These are phyloP conservation scores for Laothoe populi DNA, from an alignment of 2,888 invertebrate species.

Conservation along the genomic window DNA sequence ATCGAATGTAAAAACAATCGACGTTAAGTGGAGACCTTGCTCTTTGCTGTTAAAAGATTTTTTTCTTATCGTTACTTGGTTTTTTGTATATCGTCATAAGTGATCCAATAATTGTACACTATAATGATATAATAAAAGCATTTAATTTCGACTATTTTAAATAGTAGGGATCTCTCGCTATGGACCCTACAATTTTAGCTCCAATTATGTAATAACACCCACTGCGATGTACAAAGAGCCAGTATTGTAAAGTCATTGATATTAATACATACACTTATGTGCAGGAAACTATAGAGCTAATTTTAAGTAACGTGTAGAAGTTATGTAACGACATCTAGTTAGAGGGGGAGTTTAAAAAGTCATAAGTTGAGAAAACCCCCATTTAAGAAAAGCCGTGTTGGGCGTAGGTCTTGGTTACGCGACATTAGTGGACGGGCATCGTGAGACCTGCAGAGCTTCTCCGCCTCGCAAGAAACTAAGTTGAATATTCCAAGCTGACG, in stretches of 20 bases:
- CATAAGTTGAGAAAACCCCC: not conserved
- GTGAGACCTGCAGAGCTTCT: too few species aligned
- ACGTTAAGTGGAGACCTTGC: too few species aligned
- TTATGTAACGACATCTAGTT: not conserved
- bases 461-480: too few species aligned
- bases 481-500: too few species aligned
- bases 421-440: too few species aligned
- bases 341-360: not conserved
- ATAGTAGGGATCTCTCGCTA: conserved; percentile 31
- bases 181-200: conserved; percentile 41
- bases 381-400: too few species aligned
- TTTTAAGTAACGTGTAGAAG: not conserved
- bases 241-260: conserved; percentile 41
- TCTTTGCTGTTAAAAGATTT: too few species aligned
- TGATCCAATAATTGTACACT: too few species aligned
- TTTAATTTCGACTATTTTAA: not conserved
- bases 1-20: too few species aligned
- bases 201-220: conserved; percentile 47
- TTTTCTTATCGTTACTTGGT: too few species aligned
- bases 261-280: conserved; percentile 39
- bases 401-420: too few species aligned
- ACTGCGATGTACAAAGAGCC: conserved; percentile 36
- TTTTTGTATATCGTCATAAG: too few species aligned
- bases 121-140: not conserved
- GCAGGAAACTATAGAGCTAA: conserved; percentile 8